phyloP scores from a whole-genome alignment of 2,113 vertebrate genomes.

The Dasyornis broadbenti region DNA sequence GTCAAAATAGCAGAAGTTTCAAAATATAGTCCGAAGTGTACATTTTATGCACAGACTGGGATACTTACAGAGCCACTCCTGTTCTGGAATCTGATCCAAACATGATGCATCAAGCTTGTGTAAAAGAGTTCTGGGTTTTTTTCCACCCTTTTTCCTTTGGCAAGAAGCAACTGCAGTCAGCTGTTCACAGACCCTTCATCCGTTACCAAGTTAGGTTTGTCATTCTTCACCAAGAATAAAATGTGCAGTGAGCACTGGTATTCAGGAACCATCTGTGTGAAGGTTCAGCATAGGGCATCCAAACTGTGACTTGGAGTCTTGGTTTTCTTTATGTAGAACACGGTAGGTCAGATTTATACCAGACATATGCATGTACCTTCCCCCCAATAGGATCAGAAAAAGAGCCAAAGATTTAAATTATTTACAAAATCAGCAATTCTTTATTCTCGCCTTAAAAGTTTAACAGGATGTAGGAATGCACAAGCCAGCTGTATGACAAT shows the following conservation, averaged over 20 bases:
- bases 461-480: neutral
- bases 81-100: neutral
- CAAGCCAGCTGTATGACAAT: neutral
- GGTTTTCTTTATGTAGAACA: neutral
- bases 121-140: neutral
- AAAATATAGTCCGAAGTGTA: neutral
- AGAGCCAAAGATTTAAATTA: neutral
- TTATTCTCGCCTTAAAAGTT: neutral
- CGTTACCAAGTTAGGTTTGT: neutral
- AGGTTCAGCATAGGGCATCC: neutral
- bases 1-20: neutral
- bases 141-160: neutral
- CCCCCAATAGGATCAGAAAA: neutral
- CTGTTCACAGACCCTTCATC: neutral
- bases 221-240: neutral
- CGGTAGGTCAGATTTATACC: neutral
- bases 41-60: neutral
- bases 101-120: neutral
- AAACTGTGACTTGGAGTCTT: neutral
- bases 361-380: neutral
- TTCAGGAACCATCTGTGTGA: neutral
- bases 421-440: slow-evolving; percentile 1
- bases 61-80: neutral
- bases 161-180: neutral
- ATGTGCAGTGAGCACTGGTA: neutral